Conservation (phyloP, 2,888 invertebrate species). For the Andrena hattorfiana region DNA sequence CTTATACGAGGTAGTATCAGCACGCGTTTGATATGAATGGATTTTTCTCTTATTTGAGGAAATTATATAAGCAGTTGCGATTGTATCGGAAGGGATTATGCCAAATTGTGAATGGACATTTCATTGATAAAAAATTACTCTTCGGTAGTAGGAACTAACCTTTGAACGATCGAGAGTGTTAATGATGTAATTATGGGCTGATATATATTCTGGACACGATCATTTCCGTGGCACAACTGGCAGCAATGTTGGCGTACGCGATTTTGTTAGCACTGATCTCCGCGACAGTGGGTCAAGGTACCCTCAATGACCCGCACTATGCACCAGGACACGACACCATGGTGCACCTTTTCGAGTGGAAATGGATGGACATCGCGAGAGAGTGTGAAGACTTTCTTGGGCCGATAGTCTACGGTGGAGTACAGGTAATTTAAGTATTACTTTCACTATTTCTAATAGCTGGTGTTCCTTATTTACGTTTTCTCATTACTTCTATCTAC, state of each 20-base stretch:
- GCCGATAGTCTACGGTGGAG: conserved; percentile 89
- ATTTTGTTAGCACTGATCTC: conserved; percentile 56
- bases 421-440: conserved; percentile 86
- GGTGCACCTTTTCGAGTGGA: conserved; percentile 91
- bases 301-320: conserved; percentile 85
- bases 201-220: conserved; percentile 60
- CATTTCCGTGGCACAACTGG: conserved; percentile 50
- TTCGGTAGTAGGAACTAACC: conserved; percentile 43
- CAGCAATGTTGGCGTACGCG: conserved; percentile 63
- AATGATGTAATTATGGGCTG: conserved; percentile 33
- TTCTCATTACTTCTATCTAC: no score
- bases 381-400: conserved; percentile 90
- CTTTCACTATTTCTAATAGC: no score
- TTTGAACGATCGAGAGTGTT: conserved; percentile 48
- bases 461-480: neutral
- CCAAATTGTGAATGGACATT: neutral
- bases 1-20: no score
- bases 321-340: conserved; percentile 85
- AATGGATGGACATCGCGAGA: conserved; percentile 89
- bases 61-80: neutral
- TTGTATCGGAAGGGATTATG: conserved; percentile 16
- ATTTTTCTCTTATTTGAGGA: no score
- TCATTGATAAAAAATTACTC: conserved; percentile 26
- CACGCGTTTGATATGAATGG: no score
- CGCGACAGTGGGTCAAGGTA: conserved; percentile 30